Base-by-base conservation (phyloP, 2,888 invertebrate genomes). In the Ypsolopha scabrella region DNA sequence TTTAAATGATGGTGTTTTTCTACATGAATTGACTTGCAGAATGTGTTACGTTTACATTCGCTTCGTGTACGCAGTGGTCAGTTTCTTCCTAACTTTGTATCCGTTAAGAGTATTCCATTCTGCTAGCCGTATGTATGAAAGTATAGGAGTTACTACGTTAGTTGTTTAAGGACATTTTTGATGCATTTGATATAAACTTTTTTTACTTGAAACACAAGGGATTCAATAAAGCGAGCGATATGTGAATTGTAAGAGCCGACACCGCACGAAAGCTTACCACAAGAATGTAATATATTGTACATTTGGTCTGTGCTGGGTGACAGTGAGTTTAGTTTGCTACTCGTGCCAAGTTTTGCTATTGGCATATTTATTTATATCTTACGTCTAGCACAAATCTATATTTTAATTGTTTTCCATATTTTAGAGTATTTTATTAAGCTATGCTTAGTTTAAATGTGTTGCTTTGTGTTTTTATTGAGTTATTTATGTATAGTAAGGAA, bases 161-260 rank as follows among this genome's bases (percentile, higher is more conserved):
- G 85, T 81, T 76, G 76, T 82, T 71, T 85, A 86, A 86, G 86
- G 81, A 83, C 78, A 85, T 86, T 86, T 86, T 86, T 82, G 83
- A 86, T 81, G 86, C 86, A 86, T 86, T 86, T 86, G 86, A 82
- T 81, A 82, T 80, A 74, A 82, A 86, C 85, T 83, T 85, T 86
- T 86, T 86, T 86, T 86, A 85, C 85, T 86, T 85, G 83, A 72
- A 77, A 83, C 76, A 81, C 78, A 70, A 66, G 66, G 70, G 65
- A 70, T 70, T 75, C 71, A 75, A 73, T 76, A 74, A 77, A 72
- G 74, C 72, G 77, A 72, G 74, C 72, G 73, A 70, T 66, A 76
- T 71, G 78, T 79, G 79, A 75, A 74, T 70, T 82, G 80, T 81
- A 78, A 77, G 78, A 81, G 77, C 75, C 71, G 78, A 75, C 70